phyloP scores from a whole-genome alignment of 2,113 vertebrate genomes.

The Sorex araneus region DNA sequence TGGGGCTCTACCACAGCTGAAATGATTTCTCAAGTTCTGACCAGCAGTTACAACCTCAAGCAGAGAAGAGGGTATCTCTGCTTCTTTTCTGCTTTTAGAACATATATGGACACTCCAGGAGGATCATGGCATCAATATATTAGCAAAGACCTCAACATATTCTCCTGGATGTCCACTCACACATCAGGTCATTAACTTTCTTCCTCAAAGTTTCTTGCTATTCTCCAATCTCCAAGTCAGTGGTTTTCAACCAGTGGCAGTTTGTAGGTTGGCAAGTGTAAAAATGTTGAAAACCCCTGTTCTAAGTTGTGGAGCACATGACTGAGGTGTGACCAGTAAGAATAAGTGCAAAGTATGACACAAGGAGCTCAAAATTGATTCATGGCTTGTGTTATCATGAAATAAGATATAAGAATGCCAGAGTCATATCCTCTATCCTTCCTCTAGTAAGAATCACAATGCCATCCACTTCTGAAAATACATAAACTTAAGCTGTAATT shows the following conservation, averaged over 20 bases:
- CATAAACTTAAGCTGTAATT: background rate
- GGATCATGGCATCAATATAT: background rate
- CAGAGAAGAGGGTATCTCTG: background rate
- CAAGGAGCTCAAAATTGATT: background rate
- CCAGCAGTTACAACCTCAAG: background rate
- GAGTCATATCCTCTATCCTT: fast-evolving
- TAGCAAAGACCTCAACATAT: background rate
- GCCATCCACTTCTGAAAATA: conserved; percentile 29
- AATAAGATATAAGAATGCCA: background rate
- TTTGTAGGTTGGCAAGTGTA: too few species aligned
- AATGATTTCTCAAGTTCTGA: background rate
- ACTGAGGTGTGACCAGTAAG: background rate
- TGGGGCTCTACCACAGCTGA: background rate
- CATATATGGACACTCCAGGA: background rate
- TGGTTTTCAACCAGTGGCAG: too few species aligned
- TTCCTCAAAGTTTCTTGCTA: background rate
- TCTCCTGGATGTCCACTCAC: background rate
- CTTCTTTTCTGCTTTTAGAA: background rate
- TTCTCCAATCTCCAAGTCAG: background rate
- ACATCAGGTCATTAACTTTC: too few species aligned
- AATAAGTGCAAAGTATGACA: background rate
- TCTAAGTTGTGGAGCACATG: background rate
- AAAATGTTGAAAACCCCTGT: too few species aligned
- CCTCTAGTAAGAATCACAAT: background rate
- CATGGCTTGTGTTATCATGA: background rate